Percentiles rank a stretch among this genome's conserved stretches.
Evolutionary conservation across 2,797 vertebrate species (phyloP).

Genomic region (Falco naumanni): DNA sequence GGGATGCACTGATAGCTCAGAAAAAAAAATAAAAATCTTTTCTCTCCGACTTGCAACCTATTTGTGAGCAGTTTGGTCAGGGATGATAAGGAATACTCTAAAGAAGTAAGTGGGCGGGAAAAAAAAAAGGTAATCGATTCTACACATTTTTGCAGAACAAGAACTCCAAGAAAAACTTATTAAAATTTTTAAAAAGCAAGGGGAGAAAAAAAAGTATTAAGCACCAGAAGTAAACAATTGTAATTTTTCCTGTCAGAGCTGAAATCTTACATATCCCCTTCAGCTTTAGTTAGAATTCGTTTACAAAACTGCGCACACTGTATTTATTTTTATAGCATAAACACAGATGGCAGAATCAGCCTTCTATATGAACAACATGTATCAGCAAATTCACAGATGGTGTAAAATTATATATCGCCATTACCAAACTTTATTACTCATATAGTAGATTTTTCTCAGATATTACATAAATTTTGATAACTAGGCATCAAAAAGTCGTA

Average conservation of each 20-base stretch:
- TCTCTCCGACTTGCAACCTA: not conserved
- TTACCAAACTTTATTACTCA: slow-evolving; percentile 35
- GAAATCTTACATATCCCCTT: slow-evolving; percentile 38
- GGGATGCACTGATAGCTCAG: not conserved
- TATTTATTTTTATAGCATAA: slow-evolving; percentile 66
- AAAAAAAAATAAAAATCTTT: not conserved
- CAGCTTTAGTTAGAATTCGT: slow-evolving; percentile 33
- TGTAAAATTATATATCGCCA: slow-evolving; percentile 21
- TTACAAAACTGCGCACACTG: slow-evolving; percentile 46
- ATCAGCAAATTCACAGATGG: slow-evolving; percentile 59
- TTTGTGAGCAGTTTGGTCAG: not conserved
- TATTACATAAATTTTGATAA: slow-evolving; percentile 64
- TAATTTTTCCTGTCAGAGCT: slow-evolving; percentile 51
- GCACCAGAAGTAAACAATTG: slow-evolving; percentile 43
- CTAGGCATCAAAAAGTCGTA: slow-evolving; percentile 35
- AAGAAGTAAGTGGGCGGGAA: not conserved
- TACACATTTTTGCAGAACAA: not conserved
- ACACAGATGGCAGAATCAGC: slow-evolving; percentile 58
- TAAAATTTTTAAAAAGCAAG: not conserved
- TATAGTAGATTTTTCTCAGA: slow-evolving; percentile 38
- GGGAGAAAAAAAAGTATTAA: not conserved
- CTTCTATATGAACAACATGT: slow-evolving; percentile 47
- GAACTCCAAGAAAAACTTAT: not conserved
- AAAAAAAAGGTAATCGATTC: not conserved
- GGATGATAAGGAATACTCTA: not conserved